Conservation (phyloP, 2,113 vertebrate genomes). For the Bubo blakistoni region DNA sequence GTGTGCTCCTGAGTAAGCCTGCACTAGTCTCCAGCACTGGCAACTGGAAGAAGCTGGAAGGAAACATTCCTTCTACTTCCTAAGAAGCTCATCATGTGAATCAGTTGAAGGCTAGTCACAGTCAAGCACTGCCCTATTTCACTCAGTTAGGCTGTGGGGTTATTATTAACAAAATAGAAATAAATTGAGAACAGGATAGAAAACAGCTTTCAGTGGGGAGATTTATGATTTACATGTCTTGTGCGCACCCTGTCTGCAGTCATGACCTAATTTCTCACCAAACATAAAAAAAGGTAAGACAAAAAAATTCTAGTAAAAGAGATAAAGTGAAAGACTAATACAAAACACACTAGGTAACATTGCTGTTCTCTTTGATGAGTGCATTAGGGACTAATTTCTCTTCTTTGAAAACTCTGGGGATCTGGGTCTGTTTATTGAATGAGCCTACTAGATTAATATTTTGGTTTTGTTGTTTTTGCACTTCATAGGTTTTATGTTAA, state of each 20-base stretch:
- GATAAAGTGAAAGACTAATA: background rate
- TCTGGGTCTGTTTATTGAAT: conserved; percentile 7
- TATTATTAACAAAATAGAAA: conserved; percentile 8
- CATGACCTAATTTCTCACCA: conserved; percentile 2
- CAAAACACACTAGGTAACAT: background rate
- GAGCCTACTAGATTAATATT: background rate
- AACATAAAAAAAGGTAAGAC: background rate
- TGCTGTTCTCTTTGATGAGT: conserved; percentile 24
- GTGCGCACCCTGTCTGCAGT: background rate
- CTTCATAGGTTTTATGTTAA: background rate
- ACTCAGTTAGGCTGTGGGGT: background rate
- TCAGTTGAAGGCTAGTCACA: background rate
- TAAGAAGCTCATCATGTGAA: background rate
- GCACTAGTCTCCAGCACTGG: accelerated
- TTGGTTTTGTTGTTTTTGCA: conserved; percentile 12
- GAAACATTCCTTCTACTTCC: background rate
- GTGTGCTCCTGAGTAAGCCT: background rate
- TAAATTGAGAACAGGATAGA: conserved; percentile 18
- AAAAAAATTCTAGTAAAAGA: background rate
- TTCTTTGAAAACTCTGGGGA: background rate
- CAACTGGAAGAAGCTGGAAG: background rate
- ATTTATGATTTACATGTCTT: background rate
- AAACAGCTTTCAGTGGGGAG: background rate
- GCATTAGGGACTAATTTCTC: background rate
- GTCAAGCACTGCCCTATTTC: background rate